phyloP scores from a whole-genome alignment of 2,888 invertebrate species.

The Celastrina argiolus region DNA sequence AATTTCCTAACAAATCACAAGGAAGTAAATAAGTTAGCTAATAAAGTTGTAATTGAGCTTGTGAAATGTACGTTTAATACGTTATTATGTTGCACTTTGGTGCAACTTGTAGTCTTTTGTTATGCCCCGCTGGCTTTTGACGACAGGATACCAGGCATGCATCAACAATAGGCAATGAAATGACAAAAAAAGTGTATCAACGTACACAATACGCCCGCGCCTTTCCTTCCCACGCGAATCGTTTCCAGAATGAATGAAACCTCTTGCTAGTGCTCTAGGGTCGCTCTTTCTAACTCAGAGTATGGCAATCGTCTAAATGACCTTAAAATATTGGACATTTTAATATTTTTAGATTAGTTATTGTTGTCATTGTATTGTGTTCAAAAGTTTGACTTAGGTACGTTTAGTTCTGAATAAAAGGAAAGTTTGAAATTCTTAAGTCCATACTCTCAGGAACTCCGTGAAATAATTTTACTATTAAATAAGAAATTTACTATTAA shows the following conservation, averaged over 20 bases:
- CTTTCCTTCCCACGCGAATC: conserved; percentile 59
- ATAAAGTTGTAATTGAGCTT: conserved; percentile 2
- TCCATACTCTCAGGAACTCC: neutral
- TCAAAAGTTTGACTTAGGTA: neutral
- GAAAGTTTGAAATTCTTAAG: neutral
- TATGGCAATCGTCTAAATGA: conserved; percentile 6
- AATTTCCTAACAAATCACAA: too few relatives aligned
- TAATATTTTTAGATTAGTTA: neutral
- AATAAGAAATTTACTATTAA: neutral
- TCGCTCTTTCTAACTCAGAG: conserved; percentile 11
- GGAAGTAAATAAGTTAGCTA: neutral
- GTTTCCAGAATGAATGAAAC: conserved; percentile 33
- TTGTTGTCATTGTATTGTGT: neutral
- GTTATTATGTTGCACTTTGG: conserved; percentile 21
- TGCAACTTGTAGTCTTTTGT: conserved; percentile 22
- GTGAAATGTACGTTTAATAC: conserved; percentile 1
- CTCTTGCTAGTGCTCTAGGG: conserved; percentile 22
- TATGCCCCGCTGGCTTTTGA: conserved; percentile 36
- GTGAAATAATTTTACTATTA: neutral
- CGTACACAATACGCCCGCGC: conserved; percentile 63
- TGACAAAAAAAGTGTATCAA: conserved; percentile 60
- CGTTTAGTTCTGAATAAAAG: neutral
- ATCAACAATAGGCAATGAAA: conserved; percentile 65
- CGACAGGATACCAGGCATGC: conserved; percentile 64
- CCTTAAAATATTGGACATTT: neutral